Base-by-base conservation (phyloP, 2,888 invertebrate genomes). In the Eupsilia transversa region DNA sequence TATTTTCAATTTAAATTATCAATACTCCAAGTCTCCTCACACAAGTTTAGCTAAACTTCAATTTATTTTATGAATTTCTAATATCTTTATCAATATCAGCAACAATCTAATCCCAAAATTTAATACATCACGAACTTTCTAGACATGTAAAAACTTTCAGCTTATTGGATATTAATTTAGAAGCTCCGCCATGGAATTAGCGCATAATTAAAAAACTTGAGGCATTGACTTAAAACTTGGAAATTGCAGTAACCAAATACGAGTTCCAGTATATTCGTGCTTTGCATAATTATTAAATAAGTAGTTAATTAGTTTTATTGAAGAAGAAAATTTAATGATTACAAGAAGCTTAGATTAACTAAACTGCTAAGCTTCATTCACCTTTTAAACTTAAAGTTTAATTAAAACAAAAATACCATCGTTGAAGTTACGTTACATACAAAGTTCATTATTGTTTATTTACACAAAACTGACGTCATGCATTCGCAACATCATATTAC, bases 151-250 rank as follows among this genome's bases (percentile, higher is more conserved):
- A 87, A 87, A 84, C 85, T 89, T 82, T 83, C 27, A 73, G 82
- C 85, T 89, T 87, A 89, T 86, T 77, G 67, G 69, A 86, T 84
- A 83, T 87, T 85, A 77, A 80, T 74, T 85, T 80, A 64, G 33
- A 46, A 74, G 57, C 72, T 71, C 64, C 49, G 71, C 77, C 61
- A 81, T 65, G 67, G 83, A 80, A 84, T 87, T 85, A 82, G 71
- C 63, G 78, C 68, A 83, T 86, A 88, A 88, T 89, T 89, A 86
- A 89, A 89, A 88, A 89, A 88, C 87, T 87, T 89, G 49, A 75
- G 56, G 72, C 78, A 68, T 77, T 75, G 66, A 74, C 64, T 83
- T 70, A 54, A 74, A 77, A 83, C 74, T 80, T 86, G 74, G 14
- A 67, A 73, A 79, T 80, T 82, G 82, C 80, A 80, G 69, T 77